phyloP scores from a whole-genome alignment of 2,113 vertebrate species.

The Tinamus guttatus region DNA sequence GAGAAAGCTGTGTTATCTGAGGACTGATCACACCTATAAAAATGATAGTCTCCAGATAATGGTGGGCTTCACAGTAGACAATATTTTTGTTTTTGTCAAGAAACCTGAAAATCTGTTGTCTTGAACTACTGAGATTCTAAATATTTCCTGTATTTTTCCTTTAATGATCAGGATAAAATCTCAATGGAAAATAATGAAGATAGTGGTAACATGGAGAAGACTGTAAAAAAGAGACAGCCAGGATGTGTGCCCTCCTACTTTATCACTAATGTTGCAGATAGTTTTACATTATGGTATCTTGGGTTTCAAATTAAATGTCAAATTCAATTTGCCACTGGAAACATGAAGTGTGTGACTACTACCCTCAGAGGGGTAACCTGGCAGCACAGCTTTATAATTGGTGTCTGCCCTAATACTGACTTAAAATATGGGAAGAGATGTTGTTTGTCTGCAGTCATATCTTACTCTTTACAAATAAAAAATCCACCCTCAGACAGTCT shows the following conservation, averaged over 20 bases:
- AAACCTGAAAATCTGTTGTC: background rate
- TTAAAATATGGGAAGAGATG: constrained; percentile 38
- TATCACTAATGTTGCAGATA: constrained; percentile 57
- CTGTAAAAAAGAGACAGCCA: background rate
- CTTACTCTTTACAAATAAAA: constrained; percentile 47
- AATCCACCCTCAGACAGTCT: background rate
- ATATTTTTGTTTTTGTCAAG: background rate
- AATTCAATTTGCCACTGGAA: constrained; percentile 76
- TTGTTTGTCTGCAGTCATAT: constrained; percentile 16
- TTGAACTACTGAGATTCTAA: background rate
- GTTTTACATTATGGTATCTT: constrained; percentile 62
- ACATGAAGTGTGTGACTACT: constrained; percentile 68
- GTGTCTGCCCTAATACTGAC: constrained; percentile 35
- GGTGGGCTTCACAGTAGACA: background rate
- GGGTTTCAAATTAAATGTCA: constrained; percentile 80
- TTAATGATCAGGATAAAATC: background rate
- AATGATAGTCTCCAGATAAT: background rate
- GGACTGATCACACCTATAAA: background rate
- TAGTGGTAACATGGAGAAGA: background rate
- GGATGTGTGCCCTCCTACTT: constrained; percentile 16
- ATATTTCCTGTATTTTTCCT: background rate
- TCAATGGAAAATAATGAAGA: background rate
- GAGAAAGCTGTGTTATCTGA: background rate
- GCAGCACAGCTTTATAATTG: constrained; percentile 64
- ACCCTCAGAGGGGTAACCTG: constrained; percentile 44